Conservation (phyloP, 2,888 invertebrate genomes). For the Bhutanitis thaidina region DNA sequence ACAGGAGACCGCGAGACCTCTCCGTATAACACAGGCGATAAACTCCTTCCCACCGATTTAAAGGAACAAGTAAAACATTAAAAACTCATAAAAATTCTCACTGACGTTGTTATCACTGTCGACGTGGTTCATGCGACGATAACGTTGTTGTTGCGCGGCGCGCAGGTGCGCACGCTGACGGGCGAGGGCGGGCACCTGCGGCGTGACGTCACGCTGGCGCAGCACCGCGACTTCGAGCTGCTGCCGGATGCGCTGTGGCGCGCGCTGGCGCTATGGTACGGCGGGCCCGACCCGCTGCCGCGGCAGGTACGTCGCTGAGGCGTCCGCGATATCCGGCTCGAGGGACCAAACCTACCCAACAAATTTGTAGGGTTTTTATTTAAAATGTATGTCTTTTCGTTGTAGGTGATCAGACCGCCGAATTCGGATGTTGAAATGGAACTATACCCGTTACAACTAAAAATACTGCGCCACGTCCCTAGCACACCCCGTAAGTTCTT, state of each 20-base stretch:
- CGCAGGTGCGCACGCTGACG: constrained; percentile 84
- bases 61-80: too few species aligned
- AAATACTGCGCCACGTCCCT: constrained; percentile 84
- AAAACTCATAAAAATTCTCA: too few species aligned
- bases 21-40: too few species aligned
- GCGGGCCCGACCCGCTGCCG: constrained; percentile 87
- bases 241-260: constrained; percentile 93
- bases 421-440: constrained; percentile 88
- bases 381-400: too few species aligned
- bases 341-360: too few species aligned
- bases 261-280: constrained; percentile 92
- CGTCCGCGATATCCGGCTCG: too few species aligned
- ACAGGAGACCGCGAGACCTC: too few species aligned
- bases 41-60: too few species aligned
- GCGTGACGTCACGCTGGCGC: constrained; percentile 85
- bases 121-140: too few species aligned
- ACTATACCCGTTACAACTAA: constrained; percentile 89
- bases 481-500: constrained; percentile 64
- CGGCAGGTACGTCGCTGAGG: constrained; percentile 80
- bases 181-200: constrained; percentile 93
- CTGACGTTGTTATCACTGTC: too few species aligned
- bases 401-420: constrained; percentile 84
- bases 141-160: too few species aligned
- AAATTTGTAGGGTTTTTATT: too few species aligned
- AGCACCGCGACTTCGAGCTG: constrained; percentile 91